Conservation (phyloP, 2,797 vertebrate species). For the Typhlichthys subterraneus region DNA sequence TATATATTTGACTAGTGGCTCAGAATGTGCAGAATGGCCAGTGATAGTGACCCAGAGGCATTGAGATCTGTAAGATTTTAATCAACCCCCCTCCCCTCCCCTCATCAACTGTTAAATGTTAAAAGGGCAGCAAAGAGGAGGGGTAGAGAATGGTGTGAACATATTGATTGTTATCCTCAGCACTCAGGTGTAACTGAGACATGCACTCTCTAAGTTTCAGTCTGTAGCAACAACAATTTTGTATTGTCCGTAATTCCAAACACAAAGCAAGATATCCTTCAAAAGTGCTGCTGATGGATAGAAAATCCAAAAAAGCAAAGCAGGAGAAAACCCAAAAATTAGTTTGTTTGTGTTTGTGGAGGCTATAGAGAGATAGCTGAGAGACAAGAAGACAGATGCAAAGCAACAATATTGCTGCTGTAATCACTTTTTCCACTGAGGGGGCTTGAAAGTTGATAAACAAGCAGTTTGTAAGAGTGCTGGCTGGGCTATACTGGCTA, state of each 20-base stretch:
- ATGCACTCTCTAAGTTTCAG: no score
- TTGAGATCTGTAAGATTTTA: no score
- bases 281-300: no score
- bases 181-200: no score
- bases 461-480: conserved; percentile 71
- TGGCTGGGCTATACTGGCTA: conserved; percentile 43
- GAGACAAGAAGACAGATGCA: conserved; percentile 51
- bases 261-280: neutral
- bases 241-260: no score
- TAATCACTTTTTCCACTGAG: conserved; percentile 66
- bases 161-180: no score
- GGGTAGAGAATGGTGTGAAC: no score
- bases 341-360: neutral
- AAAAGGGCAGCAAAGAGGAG: no score
- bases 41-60: conserved; percentile 27
- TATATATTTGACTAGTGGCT: neutral
- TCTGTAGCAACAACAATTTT: no score
- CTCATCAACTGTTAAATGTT: no score
- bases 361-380: conserved; percentile 34
- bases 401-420: conserved; percentile 67
- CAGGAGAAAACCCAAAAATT: conserved; percentile 39
- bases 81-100: no score
- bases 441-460: conserved; percentile 73
- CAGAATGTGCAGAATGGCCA: conserved; percentile 38
- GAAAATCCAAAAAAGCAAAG: conserved; percentile 32